Base-by-base conservation (phyloP, 2,888 invertebrate species). In the Agriotes lineatus region DNA sequence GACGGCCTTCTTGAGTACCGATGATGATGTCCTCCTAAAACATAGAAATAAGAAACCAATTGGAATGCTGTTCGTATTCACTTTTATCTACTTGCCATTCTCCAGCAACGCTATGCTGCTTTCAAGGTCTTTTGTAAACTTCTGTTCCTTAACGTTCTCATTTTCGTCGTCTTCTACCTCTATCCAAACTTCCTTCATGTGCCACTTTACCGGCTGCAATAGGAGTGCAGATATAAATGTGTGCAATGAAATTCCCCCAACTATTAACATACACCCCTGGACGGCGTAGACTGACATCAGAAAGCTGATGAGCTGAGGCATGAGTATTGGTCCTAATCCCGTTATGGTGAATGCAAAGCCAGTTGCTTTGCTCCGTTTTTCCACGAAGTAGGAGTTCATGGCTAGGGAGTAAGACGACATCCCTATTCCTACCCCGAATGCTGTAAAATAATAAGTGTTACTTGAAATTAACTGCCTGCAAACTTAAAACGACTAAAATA, bases 181-280 rank as follows among this genome's bases (percentile, higher is more conserved):
- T 14, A 22, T 73, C 25, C 25, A 25, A 5, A 7, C 7, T 25
- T 25, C 69, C 66, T 76, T 77, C 80, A 87, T 82, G 81, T 91
- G 90, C 91, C 91, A 90, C 81, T 90, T 89, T 1, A 90, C 85
- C 9, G 92, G 92, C 76, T 91, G 89, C 48, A 91, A 84, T 66
- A 92, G 81, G 67, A 86, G 81, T 0, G 90, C 88, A 10, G 87
- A 89, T 69, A 88, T 80, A 2, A 90, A 79, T 0, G 89, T 87
- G 80, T 92, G 89, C 0, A 90, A 83, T 57, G 89, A 87, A 52
- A 91, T 82, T 1, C 86, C 90, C 52, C 89, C 87, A 58, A 91
- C 82, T 65, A 90, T 87, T 50, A 91, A 81, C 70, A 90, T 86
- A 0, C 91, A 87, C 50, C 89, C 89, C 82, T 89, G 85, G 80